phyloP scores from a whole-genome alignment of 1,140 invertebrate species.

The Leptopilina clavipes region DNA sequence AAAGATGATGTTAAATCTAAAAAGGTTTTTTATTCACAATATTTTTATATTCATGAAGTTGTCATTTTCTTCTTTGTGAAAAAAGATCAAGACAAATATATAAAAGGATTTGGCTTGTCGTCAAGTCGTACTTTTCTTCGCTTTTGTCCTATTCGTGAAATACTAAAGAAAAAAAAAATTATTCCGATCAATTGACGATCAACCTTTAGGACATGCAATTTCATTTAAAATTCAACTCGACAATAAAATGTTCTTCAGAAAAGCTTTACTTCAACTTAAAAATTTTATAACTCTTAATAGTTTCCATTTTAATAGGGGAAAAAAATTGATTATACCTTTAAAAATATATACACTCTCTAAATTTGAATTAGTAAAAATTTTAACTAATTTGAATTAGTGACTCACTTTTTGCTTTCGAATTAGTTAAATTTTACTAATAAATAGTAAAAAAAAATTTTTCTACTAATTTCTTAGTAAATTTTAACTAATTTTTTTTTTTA shows the following conservation, averaged over 20 bases:
- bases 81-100: conserved; percentile 13
- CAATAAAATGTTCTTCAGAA: conserved; percentile 14
- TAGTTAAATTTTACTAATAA: no score
- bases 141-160: conserved; percentile 7
- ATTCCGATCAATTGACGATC: conserved; percentile 32
- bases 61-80: neutral
- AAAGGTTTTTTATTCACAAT: neutral
- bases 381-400: no score
- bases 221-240: conserved; percentile 18
- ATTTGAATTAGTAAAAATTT: no score
- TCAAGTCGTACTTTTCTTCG: neutral
- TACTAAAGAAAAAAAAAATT: conserved; percentile 1
- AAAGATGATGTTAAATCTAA: no score
- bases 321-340: neutral
- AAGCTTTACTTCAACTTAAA: conserved; percentile 4
- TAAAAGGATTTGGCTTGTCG: conserved; percentile 7
- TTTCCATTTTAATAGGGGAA: neutral
- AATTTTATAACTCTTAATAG: neutral
- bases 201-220: conserved; percentile 17
- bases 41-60: conserved; percentile 11
- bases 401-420: no score
- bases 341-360: no score
- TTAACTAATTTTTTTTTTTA: no score
- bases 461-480: no score
- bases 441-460: no score